Percentiles rank a stretch among this genome's conserved stretches.
These are phyloP conservation scores for Phragmatobia fuliginosa DNA, from an alignment of 2,888 invertebrate genomes.

Conservation along the genomic window DNA sequence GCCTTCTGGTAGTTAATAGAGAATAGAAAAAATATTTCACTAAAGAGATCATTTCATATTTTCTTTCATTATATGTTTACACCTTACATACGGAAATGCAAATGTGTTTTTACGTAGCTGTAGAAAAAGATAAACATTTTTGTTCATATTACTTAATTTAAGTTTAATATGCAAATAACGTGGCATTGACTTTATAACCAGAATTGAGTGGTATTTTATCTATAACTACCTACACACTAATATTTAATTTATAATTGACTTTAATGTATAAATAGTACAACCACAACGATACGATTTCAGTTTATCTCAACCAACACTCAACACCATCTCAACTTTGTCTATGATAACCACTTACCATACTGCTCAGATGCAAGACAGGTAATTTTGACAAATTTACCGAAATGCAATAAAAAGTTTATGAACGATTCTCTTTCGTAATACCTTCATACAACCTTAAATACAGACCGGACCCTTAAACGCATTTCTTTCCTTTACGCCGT, in stretches of 20 bases:
- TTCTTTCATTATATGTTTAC: background rate
- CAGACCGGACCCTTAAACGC: too few relatives aligned
- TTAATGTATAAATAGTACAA: constrained; percentile 1
- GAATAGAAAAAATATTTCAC: background rate
- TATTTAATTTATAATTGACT: background rate
- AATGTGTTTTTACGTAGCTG: background rate
- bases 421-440: background rate
- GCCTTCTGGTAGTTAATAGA: too few relatives aligned
- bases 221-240: background rate
- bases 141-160: background rate
- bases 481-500: too few relatives aligned
- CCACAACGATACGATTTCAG: background rate
- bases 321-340: background rate
- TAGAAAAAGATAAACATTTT: background rate
- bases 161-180: background rate
- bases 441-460: background rate
- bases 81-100: background rate
- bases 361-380: background rate
- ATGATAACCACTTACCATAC: background rate
- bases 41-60: background rate
- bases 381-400: background rate
- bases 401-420: background rate
- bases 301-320: background rate
- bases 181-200: background rate
- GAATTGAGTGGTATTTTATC: background rate